Percentiles rank a stretch among this genome's conserved stretches.
These are phyloP conservation scores for Teleiodes luculella DNA, from an alignment of 2,888 invertebrate species.

Conservation along the genomic window DNA sequence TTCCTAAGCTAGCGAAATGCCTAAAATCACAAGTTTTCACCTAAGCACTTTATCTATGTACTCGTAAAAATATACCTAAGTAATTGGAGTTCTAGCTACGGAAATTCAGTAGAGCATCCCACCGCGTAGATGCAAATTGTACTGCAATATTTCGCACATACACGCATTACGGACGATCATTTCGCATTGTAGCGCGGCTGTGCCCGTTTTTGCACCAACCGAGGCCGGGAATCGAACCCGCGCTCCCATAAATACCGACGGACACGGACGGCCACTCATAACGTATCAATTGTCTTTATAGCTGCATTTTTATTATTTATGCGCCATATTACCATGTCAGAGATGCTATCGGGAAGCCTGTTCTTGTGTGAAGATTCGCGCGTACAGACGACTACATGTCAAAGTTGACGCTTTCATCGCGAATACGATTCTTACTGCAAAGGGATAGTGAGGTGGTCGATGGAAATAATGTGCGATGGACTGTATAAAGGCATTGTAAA, in stretches of 20 bases:
- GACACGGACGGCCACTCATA: constrained; percentile 52
- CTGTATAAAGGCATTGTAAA: too few relatives aligned
- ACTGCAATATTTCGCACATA: constrained; percentile 60
- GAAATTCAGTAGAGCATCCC: constrained; percentile 37
- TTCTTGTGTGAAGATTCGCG: constrained; percentile 16
- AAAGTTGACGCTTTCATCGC: too few relatives aligned
- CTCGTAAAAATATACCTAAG: too few relatives aligned
- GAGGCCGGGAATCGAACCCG: constrained; percentile 53
- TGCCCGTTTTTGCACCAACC: constrained; percentile 46
- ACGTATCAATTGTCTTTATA: constrained; percentile 73
- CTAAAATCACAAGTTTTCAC: too few relatives aligned
- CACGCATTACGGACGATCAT: constrained; percentile 70
- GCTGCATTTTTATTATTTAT: constrained; percentile 67
- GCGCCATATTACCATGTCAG: constrained; percentile 46
- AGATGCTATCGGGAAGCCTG: constrained; percentile 38
- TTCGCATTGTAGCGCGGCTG: constrained; percentile 59
- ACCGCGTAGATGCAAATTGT: constrained; percentile 23
- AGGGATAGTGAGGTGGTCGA: too few relatives aligned
- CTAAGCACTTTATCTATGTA: too few relatives aligned
- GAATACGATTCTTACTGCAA: too few relatives aligned
- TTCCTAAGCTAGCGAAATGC: too few relatives aligned
- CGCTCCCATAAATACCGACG: constrained; percentile 57
- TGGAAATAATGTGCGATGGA: too few relatives aligned
- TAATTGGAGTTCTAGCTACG: too few relatives aligned
- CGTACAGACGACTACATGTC: not conserved